Conservation (phyloP, 1,140 invertebrate genomes). For the Camponotus floridanus region DNA sequence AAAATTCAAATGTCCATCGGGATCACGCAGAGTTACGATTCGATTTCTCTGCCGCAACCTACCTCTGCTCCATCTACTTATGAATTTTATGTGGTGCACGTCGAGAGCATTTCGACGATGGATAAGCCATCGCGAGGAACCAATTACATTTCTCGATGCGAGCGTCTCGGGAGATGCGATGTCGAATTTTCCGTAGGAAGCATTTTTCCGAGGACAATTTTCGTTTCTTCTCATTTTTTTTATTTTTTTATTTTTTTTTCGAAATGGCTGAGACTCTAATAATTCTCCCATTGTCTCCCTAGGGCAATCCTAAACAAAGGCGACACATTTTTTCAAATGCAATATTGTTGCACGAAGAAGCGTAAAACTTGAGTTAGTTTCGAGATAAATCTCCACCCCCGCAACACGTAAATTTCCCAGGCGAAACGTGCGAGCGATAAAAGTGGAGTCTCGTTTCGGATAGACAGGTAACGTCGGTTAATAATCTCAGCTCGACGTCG, state of each 20-base stretch:
- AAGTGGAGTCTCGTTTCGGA: slow-evolving; percentile 17
- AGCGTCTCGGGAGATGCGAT: background rate
- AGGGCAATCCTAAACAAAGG: background rate
- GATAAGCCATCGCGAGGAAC: background rate
- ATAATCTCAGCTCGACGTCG: slow-evolving; percentile 60
- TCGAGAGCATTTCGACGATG: background rate
- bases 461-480: slow-evolving; percentile 36
- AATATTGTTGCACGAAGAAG: background rate
- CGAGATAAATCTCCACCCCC: background rate
- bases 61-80: slow-evolving; percentile 4
- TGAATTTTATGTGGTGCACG: slow-evolving; percentile 27
- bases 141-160: slow-evolving; percentile 39
- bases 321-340: background rate
- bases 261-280: background rate
- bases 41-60: background rate
- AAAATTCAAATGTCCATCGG: slow-evolving; percentile 63
- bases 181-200: background rate
- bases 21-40: slow-evolving; percentile 42
- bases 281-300: background rate
- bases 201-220: too few species aligned
- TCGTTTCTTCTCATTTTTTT: too few species aligned
- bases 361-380: background rate
- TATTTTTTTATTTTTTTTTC: too few species aligned
- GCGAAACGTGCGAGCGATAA: slow-evolving; percentile 13
- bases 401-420: slow-evolving; percentile 9